Percentiles rank a stretch among this genome's conserved stretches.
These are phyloP conservation scores for Melinaea menophilus DNA, from an alignment of 2,888 invertebrate species.

Conservation along the genomic window DNA sequence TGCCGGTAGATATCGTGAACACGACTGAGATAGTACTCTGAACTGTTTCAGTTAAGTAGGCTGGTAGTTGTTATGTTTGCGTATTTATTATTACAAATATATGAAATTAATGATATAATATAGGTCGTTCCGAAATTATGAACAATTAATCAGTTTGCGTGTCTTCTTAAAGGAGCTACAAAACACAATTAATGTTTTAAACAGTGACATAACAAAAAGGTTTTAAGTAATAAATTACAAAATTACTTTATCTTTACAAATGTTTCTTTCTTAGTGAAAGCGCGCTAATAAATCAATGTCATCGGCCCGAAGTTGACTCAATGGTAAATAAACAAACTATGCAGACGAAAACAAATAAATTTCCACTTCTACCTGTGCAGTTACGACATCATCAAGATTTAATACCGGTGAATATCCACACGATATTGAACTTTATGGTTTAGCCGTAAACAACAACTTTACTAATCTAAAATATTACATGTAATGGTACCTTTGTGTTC, in stretches of 20 bases:
- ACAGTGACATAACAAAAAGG: conserved; percentile 17
- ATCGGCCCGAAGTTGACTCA: conserved; percentile 32
- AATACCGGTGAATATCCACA: conserved; percentile 7
- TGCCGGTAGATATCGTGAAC: too few relatives aligned
- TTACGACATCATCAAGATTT: conserved; percentile 18
- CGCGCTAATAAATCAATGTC: conserved; percentile 34
- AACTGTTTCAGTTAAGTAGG: too few relatives aligned
- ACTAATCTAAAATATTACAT: conserved; percentile 2
- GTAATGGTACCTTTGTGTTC: conserved; percentile 4
- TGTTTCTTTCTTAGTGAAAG: conserved; percentile 23
- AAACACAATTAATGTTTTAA: conserved; percentile 16
- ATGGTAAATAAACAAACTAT: conserved; percentile 37
- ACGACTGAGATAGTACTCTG: too few relatives aligned
- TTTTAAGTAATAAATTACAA: conserved; percentile 20
- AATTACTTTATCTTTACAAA: conserved; percentile 26
- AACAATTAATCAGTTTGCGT: too few relatives aligned
- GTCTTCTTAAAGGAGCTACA: neutral
- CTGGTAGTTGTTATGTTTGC: too few relatives aligned
- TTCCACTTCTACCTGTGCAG: conserved; percentile 33
- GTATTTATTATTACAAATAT: too few relatives aligned
- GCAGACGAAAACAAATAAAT: conserved; percentile 36
- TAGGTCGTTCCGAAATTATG: too few relatives aligned
- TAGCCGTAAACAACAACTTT: conserved; percentile 14
- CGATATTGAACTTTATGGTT: conserved; percentile 18
- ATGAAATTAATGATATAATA: too few relatives aligned